A percentile compares a stretch with the other conserved stretches of the same genome.
These are phyloP conservation scores for Pelodytes ibericus DNA, from an alignment of 2,797 vertebrate species.

Conservation along the genomic window DNA sequence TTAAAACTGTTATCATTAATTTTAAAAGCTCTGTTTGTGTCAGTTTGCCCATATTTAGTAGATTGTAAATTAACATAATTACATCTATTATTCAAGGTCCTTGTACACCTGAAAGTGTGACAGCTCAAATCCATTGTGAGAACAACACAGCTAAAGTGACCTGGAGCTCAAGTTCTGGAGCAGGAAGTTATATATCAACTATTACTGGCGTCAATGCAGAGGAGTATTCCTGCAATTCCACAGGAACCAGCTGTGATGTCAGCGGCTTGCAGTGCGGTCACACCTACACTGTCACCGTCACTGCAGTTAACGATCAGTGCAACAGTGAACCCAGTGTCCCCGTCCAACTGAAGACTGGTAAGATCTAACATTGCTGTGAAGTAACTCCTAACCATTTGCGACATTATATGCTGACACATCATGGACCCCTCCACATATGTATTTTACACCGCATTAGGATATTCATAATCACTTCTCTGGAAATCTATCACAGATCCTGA, in stretches of 20 bases:
- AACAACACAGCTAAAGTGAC: constrained; percentile 64
- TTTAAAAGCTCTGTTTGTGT: too few relatives aligned
- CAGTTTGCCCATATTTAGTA: too few relatives aligned
- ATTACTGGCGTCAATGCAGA: constrained; percentile 63
- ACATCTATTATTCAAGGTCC: neutral
- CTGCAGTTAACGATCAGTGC: constrained; percentile 57
- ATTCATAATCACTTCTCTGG: too few relatives aligned
- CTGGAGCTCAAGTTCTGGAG: constrained; percentile 69
- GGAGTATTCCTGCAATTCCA: constrained; percentile 60
- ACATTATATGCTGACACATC: too few relatives aligned
- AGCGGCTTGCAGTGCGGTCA: constrained; percentile 70
- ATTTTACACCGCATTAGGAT: too few relatives aligned
- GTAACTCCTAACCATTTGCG: too few relatives aligned
- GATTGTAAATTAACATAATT: too few relatives aligned
- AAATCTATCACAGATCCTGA: too few relatives aligned
- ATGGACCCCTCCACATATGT: too few relatives aligned
- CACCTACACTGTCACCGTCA: constrained; percentile 63
- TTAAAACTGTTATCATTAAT: too few relatives aligned
- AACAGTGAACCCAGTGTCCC: constrained; percentile 1
- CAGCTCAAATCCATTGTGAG: constrained; percentile 66
- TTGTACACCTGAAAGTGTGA: constrained; percentile 58
- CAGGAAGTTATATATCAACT: constrained; percentile 71
- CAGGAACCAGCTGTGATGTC: constrained; percentile 64
- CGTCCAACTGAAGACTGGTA: constrained; percentile 15
- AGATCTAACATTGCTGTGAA: neutral